These are phyloP conservation scores for Leptopilina myrica DNA, from an alignment of 2,888 invertebrate species.

Conservation along the genomic window DNA sequence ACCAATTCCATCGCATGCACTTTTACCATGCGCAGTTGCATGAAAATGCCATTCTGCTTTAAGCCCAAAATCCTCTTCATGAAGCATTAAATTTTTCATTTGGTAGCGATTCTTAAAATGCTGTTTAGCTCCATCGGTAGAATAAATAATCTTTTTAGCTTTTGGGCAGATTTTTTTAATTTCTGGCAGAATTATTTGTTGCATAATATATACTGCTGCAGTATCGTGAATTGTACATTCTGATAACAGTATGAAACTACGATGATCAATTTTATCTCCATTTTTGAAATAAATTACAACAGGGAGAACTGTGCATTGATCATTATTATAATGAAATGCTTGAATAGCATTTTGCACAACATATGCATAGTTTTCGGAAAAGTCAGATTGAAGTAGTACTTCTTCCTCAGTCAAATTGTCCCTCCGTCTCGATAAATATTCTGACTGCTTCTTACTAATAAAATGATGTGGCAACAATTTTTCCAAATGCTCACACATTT, in stretches of 20 bases:
- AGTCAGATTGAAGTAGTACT: constrained; percentile 42
- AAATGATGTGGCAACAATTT: constrained; percentile 41
- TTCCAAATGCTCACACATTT: constrained; percentile 26
- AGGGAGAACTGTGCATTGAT: constrained; percentile 51
- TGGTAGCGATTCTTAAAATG: constrained; percentile 10
- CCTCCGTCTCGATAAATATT: constrained; percentile 24
- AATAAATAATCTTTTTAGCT: constrained; percentile 11
- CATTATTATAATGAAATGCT: constrained; percentile 53
- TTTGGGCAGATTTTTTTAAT: background rate
- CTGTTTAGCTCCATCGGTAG: constrained; percentile 18
- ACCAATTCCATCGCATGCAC: too few species aligned
- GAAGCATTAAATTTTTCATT: constrained; percentile 29
- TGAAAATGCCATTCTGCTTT: constrained; percentile 42
- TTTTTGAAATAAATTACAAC: constrained; percentile 51
- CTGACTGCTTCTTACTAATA: constrained; percentile 41
- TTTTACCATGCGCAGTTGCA: too few species aligned
- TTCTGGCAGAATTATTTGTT: constrained; percentile 38
- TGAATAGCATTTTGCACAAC: constrained; percentile 49
- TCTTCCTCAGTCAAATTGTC: constrained; percentile 39
- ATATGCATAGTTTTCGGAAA: constrained; percentile 42
- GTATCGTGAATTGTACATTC: constrained; percentile 50
- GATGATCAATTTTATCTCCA: constrained; percentile 44
- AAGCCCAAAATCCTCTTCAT: constrained; percentile 45
- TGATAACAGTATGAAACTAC: constrained; percentile 47
- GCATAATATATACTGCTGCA: constrained; percentile 47